These are phyloP conservation scores for Etheostoma nigrum DNA, from an alignment of 2,797 vertebrate genomes.

Conservation along the genomic window DNA sequence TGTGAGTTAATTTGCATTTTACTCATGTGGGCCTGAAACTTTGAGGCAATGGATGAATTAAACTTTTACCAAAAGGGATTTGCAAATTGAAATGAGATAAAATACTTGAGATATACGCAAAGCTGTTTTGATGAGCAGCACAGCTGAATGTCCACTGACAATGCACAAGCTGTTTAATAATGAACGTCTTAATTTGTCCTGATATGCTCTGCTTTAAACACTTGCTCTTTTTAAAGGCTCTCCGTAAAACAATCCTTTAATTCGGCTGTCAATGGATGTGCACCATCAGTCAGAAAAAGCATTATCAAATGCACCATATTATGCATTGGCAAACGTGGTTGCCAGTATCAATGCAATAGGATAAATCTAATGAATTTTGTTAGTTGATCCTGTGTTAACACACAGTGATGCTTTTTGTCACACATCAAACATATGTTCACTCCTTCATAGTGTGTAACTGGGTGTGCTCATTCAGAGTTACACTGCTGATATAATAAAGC, in stretches of 20 bases:
- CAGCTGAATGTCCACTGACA: not conserved
- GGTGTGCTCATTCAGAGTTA: not conserved
- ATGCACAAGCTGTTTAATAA: slow-evolving; percentile 3
- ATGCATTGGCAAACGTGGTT: not conserved
- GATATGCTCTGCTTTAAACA: slow-evolving; percentile 15
- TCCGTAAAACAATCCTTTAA: not conserved
- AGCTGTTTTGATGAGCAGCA: slow-evolving; percentile 19
- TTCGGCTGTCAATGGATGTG: not conserved
- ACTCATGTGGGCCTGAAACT: slow-evolving; percentile 32
- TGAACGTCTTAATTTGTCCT: slow-evolving; percentile 9
- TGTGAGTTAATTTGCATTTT: slow-evolving; percentile 36
- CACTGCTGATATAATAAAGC: not conserved
- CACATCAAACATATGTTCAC: not conserved
- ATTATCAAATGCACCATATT: slow-evolving; percentile 7
- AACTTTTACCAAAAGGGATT: slow-evolving; percentile 37
- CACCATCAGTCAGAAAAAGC: slow-evolving; percentile 8
- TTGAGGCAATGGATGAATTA: slow-evolving; percentile 43
- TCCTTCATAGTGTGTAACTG: slow-evolving; percentile 25
- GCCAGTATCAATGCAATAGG: not conserved
- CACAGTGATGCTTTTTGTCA: slow-evolving; percentile 8
- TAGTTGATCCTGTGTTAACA: not conserved
- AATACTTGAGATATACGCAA: slow-evolving; percentile 18
- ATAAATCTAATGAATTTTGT: not conserved
- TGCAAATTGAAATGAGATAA: slow-evolving; percentile 22
- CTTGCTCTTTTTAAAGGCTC: not conserved